Percentiles rank a stretch among this genome's conserved stretches.
Evolutionary conservation across 1,140 invertebrate species (phyloP).

Genomic region (Zaprionus gabonicus): DNA sequence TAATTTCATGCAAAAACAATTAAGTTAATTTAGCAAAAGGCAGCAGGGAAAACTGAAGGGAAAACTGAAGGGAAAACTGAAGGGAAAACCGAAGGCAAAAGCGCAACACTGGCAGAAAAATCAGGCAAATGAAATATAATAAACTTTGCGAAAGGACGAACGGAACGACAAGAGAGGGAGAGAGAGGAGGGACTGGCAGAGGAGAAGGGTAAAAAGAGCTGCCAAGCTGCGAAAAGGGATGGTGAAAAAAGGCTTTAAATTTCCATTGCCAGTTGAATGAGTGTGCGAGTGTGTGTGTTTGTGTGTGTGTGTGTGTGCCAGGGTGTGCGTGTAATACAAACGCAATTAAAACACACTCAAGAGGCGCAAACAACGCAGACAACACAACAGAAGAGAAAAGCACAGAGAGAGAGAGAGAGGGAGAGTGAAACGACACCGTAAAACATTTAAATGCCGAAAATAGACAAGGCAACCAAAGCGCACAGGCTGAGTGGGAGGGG

Average conservation of each 20-base stretch:
- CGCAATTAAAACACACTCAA: conserved; percentile 83
- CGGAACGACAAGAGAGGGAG: not conserved
- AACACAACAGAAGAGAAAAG: conserved; percentile 23
- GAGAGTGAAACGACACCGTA: conserved; percentile 72
- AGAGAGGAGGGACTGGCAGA: not conserved
- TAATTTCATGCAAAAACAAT: conserved; percentile 83
- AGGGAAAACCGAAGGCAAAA: conserved; percentile 62
- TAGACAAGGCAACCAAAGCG: conserved; percentile 60
- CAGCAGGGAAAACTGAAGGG: conserved; percentile 11
- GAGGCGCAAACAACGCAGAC: conserved; percentile 78
- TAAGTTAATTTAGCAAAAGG: conserved; percentile 82
- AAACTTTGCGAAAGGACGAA: conserved; percentile 58
- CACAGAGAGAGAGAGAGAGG: conserved; percentile 14
- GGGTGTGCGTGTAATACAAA: conserved; percentile 74
- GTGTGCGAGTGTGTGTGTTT: conserved; percentile 24
- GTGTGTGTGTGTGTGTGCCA: conserved; percentile 1
- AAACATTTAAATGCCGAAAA: conserved; percentile 82
- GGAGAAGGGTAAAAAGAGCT: conserved; percentile 28
- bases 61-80: conserved; percentile 61
- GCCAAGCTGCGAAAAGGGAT: conserved; percentile 28
- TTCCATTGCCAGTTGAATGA: conserved; percentile 56
- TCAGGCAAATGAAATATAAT: conserved; percentile 81
- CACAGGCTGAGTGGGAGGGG: not conserved
- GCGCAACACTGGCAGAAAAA: conserved; percentile 71
- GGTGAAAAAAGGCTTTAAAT: conserved; percentile 68